Evolutionary conservation across 1,140 invertebrate genomes (phyloP), one percentile per base, ranked within the genome.

Genomic region (Polyergus mexicanus): DNA sequence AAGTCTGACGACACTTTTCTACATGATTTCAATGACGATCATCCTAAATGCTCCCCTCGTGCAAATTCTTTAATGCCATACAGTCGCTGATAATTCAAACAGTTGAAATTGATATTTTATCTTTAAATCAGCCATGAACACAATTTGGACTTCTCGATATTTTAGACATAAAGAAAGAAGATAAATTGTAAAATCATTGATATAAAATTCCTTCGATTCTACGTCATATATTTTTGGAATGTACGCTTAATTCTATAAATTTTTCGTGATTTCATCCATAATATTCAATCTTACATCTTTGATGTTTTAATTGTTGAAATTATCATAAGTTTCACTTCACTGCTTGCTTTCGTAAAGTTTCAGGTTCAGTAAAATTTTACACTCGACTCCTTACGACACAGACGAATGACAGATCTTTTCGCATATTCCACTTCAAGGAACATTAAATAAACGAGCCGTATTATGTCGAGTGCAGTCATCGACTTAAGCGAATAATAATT

Each of bases 1-100:
- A 88, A 90, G 88, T 88, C 88, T 84, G 77, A 63, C 76, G 76
- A 83, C 80, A 76, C 41, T 84, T 89, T 89, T 89, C 62, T 74
- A 60, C 38, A 60, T 60, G 38, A 63, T 71, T 86, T 86, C 87
- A 86, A 88, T 88, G 69, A 76, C 56, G 44, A 25, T 88, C 19
- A 47, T 44, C 56, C 86, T 41, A 77, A 77, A 75, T 84, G 54
- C 60, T 69, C 66, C 25, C 28, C 28, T 62, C 35, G 66, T 25
- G 56, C 66, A 66, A 25, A 69, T 83, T 51, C 35, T 28, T 62
- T 60, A 54, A 88, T 66, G 63, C 25, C n/a, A n/a, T 32, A 22
- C 25, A 65, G 32, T 81, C 25, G 38, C 38, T 72, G 10, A 25
- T 72, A 41, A 54, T 7, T 41, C 65, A 35, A 51, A 54, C 16